Conservation (phyloP, 2,113 vertebrate genomes). For the Engraulis encrasicolus region DNA sequence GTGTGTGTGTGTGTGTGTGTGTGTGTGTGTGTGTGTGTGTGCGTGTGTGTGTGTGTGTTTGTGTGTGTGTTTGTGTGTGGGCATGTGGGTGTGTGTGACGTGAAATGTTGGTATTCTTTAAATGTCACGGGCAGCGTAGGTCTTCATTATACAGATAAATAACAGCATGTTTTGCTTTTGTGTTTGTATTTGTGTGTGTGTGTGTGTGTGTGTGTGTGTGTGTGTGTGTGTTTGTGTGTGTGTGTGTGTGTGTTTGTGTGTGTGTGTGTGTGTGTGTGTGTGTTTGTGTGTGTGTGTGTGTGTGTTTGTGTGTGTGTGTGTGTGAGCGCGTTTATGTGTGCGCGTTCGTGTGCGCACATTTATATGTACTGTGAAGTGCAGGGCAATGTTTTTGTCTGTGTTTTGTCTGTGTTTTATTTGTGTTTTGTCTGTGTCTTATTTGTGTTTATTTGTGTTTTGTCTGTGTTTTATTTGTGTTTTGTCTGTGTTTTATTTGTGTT, state of each 20-base stretch:
- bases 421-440: no score
- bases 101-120: not conserved
- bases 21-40: no score
- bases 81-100: slow-evolving; percentile 46
- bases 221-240: not conserved
- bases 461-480: no score
- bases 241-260: not conserved
- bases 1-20: no score
- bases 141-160: not conserved
- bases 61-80: no score
- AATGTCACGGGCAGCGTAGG: not conserved
- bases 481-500: no score
- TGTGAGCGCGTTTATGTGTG: not conserved
- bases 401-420: no score
- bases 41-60: no score
- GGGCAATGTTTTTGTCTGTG: no score
- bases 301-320: no score
- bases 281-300: not conserved
- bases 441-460: no score
- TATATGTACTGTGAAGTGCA: no score
- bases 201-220: not conserved
- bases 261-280: not conserved
- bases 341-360: slow-evolving; percentile 28
- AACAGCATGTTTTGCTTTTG: not conserved
- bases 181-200: not conserved